These are phyloP conservation scores for Bufotes viridis DNA, from an alignment of 2,797 vertebrate species.

Conservation along the genomic window DNA sequence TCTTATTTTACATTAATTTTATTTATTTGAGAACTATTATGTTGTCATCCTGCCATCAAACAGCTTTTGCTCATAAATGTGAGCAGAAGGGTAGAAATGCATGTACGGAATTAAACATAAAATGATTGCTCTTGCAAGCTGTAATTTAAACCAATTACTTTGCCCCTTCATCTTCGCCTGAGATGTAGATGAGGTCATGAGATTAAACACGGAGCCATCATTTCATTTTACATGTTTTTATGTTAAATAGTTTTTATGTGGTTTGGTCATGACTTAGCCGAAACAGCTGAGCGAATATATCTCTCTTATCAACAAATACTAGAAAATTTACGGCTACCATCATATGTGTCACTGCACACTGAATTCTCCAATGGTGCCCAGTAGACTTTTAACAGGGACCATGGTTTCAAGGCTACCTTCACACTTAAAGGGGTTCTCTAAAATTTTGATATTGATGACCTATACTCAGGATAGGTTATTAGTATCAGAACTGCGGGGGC, in stretches of 20 bases:
- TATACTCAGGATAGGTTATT: no score
- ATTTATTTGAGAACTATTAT: constrained; percentile 53
- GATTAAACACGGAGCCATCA: constrained; percentile 38
- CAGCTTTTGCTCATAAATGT: constrained; percentile 32
- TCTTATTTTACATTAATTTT: constrained; percentile 31
- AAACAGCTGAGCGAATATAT: neutral
- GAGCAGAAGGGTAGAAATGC: constrained; percentile 36
- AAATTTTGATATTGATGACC: no score
- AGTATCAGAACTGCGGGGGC: no score
- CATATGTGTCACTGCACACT: neutral
- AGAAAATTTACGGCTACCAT: neutral
- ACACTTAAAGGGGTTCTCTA: no score
- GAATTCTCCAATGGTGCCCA: no score
- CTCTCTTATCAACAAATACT: neutral
- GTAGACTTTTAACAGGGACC: no score
- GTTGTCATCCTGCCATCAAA: constrained; percentile 51
- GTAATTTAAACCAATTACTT: constrained; percentile 60
- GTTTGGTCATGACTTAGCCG: neutral
- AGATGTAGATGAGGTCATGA: constrained; percentile 51
- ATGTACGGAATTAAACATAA: constrained; percentile 50
- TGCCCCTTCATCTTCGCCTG: constrained; percentile 44
- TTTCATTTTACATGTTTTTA: constrained; percentile 26
- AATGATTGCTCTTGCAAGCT: constrained; percentile 47
- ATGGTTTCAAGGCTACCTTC: no score
- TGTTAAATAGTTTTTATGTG: constrained; percentile 22